Evolutionary conservation across 2,113 vertebrate species (phyloP).

Genomic region (Rallus limicola): DNA sequence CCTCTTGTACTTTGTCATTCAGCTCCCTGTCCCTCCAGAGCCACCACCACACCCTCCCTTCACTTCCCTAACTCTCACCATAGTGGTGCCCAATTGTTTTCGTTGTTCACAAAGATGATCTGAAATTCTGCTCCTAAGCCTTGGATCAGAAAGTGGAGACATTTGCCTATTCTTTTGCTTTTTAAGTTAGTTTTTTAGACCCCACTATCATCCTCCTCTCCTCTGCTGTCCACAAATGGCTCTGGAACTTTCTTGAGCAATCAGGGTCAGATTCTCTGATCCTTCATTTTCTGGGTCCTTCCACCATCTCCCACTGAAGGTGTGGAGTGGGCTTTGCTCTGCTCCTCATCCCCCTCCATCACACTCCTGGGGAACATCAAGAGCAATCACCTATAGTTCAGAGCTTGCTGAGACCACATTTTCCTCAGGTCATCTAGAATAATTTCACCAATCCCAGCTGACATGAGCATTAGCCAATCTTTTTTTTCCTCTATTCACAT

Average conservation of each 20-base stretch:
- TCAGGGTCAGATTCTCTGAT: background rate
- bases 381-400: background rate
- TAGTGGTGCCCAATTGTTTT: rapidly evolving
- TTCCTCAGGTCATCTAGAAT: background rate
- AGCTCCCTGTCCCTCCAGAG: background rate
- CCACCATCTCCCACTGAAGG: background rate
- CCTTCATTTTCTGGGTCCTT: background rate
- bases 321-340: background rate
- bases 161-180: background rate
- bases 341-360: background rate
- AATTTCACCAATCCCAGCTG: background rate
- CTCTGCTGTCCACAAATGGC: background rate
- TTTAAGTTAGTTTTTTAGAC: background rate
- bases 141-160: background rate
- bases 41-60: background rate
- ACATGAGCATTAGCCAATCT: background rate
- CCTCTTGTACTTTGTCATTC: rapidly evolving
- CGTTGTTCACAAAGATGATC: background rate
- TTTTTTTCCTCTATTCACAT: background rate
- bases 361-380: rapidly evolving
- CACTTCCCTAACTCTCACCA: background rate
- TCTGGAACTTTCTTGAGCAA: background rate
- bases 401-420: background rate
- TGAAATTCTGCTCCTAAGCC: background rate
- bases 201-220: background rate